Base-by-base conservation (phyloP, 2,888 invertebrate species). In the Carcina quercana region DNA sequence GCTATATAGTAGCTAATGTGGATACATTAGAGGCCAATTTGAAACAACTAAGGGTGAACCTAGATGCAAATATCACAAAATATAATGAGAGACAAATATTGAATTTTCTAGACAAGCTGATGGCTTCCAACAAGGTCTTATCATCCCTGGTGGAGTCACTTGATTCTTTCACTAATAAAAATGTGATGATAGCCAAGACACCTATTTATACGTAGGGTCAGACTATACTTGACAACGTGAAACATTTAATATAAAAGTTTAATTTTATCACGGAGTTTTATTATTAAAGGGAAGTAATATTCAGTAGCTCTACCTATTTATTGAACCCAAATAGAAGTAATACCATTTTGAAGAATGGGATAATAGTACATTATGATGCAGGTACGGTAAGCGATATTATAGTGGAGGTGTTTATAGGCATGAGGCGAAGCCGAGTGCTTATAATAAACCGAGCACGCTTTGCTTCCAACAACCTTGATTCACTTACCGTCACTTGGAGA, bases 1-100 rank as follows among this genome's bases (percentile, higher is more conserved):
- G 72, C 0, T 71, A 70, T 13, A 52, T 70, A 0, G 35, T 63
- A 2, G 61, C 68, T 0, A 67, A 58, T 19, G 37, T 71, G 0
- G 70, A 71, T n/a, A 56, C 56, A 1, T 40, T 70, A 8, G 47
- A 53, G 2, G 38, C 50, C 0, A 62, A 57, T 42, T 40, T 70
- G 26, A 43, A 34, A 0, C 58, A 58, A 22, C 26, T 67, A 21
- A 58, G 42, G 17, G 28, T 25, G 0, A 51, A 61, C 8, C 43
- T 65, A 44, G 48, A 48, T 1, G 19, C 29, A 0, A 48, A 58
- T 29, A 52, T 45, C 5, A 11, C 33, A 1, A 0, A 28, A 0
- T 61, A 58, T 58, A 43, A 46, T 0, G 63, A 66, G 6, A 40
- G 21, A 0, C 48, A 52, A 8, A 52, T 65, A 26, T 11, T 66